Percentiles rank a stretch among this genome's conserved stretches.
Evolutionary conservation across 1,140 invertebrate genomes (phyloP).

Genomic region (Stegodyphus dumicola): DNA sequence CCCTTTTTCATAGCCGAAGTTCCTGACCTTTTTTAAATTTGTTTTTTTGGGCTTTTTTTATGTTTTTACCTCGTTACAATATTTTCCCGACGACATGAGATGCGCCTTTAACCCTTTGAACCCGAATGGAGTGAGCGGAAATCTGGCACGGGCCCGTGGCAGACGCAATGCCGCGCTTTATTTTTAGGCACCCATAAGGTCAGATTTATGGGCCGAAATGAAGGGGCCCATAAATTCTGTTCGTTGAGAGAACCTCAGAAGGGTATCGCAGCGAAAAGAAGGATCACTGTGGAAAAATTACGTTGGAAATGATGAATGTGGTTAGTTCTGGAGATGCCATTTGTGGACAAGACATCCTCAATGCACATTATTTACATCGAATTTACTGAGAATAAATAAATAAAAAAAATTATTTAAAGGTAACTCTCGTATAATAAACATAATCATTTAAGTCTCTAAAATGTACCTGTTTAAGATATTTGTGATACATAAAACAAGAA

Average conservation of each 20-base stretch:
- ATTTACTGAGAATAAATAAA: too few relatives aligned
- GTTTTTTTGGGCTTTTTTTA: not conserved
- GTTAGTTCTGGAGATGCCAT: too few relatives aligned
- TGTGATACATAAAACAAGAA: too few relatives aligned
- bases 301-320: too few relatives aligned
- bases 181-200: slow-evolving; percentile 32
- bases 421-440: too few relatives aligned
- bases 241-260: slow-evolving; percentile 5
- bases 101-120: slow-evolving; percentile 42
- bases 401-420: too few relatives aligned
- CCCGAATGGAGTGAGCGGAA: slow-evolving; percentile 1
- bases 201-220: slow-evolving; percentile 52
- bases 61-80: not conserved
- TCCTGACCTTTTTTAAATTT: not conserved
- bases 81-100: not conserved
- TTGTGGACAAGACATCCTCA: too few relatives aligned
- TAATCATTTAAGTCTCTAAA: too few relatives aligned
- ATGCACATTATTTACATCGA: too few relatives aligned
- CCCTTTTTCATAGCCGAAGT: not conserved
- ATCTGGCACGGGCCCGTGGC: slow-evolving; percentile 22
- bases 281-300: not conserved
- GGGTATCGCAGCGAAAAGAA: not conserved
- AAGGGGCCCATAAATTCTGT: slow-evolving; percentile 51
- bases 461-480: too few relatives aligned
- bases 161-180: slow-evolving; percentile 19